phyloP scores from a whole-genome alignment of 2,888 invertebrate genomes.

The Pegoplata infirma region DNA sequence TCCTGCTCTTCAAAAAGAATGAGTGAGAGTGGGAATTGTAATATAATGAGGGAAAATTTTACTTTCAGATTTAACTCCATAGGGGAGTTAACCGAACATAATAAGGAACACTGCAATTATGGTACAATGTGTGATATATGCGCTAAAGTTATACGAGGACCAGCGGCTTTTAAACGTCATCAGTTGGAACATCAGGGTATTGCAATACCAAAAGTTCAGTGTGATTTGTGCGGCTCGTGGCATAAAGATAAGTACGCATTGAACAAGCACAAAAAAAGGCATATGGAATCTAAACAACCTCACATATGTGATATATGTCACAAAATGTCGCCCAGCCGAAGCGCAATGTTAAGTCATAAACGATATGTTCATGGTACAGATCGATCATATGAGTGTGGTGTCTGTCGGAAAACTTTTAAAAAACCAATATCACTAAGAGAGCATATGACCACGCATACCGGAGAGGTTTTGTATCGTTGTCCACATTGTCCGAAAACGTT shows the following conservation, averaged over 20 bases:
- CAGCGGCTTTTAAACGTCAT: slow-evolving; percentile 72
- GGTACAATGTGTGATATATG: slow-evolving; percentile 76
- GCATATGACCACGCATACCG: slow-evolving; percentile 77
- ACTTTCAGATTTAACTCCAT: slow-evolving; percentile 66
- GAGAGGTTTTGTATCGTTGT: slow-evolving; percentile 75
- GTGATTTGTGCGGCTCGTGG: slow-evolving; percentile 72
- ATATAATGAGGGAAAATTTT: too few species aligned
- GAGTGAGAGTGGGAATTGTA: too few species aligned
- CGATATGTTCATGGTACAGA: slow-evolving; percentile 75
- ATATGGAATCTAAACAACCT: slow-evolving; percentile 70
- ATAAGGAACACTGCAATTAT: slow-evolving; percentile 70
- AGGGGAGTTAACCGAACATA: slow-evolving; percentile 44
- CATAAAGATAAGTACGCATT: slow-evolving; percentile 70
- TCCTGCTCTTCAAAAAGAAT: too few species aligned
- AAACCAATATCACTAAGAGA: slow-evolving; percentile 72
- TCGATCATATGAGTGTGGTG: slow-evolving; percentile 73
- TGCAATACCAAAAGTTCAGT: slow-evolving; percentile 71
- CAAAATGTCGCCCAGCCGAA: slow-evolving; percentile 75
- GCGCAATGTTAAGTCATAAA: slow-evolving; percentile 75
- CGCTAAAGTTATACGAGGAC: slow-evolving; percentile 74
- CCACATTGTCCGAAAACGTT: slow-evolving; percentile 76
- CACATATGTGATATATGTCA: slow-evolving; percentile 74
- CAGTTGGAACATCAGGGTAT: slow-evolving; percentile 73
- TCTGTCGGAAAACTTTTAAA: slow-evolving; percentile 76
- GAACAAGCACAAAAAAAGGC: slow-evolving; percentile 74